A percentile compares a stretch with the other conserved stretches of the same genome.
Conservation (phyloP, 2,113 vertebrate genomes). For the Lasiurus cinereus region DNA sequence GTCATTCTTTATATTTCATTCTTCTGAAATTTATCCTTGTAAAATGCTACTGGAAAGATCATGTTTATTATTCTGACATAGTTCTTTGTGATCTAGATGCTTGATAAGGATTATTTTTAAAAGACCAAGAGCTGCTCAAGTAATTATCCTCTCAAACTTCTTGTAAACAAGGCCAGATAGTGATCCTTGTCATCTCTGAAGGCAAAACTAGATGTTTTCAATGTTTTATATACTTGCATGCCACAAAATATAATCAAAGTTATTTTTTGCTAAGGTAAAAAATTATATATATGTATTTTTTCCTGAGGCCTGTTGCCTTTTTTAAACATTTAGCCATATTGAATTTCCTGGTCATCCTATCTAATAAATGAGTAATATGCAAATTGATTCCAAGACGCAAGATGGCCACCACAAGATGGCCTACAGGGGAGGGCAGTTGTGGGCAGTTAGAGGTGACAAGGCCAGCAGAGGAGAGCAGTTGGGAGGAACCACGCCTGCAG, state of each 20-base stretch:
- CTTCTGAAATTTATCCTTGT: slow-evolving; percentile 70
- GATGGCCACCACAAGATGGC: no score
- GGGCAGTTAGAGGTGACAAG: no score
- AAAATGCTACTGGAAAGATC: slow-evolving; percentile 48
- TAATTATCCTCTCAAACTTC: slow-evolving; percentile 71
- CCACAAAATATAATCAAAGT: slow-evolving; percentile 12
- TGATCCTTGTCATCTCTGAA: slow-evolving; percentile 29
- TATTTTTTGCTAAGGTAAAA: slow-evolving; percentile 52
- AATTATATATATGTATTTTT: background rate
- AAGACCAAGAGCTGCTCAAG: slow-evolving; percentile 70
- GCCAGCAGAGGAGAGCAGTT: no score
- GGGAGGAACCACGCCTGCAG: no score
- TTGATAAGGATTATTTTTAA: slow-evolving; percentile 80
- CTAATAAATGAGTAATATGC: no score
- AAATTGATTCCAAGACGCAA: no score
- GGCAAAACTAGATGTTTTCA: slow-evolving; percentile 52
- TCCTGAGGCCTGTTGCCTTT: background rate
- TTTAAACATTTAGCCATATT: slow-evolving; percentile 41
- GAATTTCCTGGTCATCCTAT: background rate
- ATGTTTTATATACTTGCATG: slow-evolving; percentile 51
- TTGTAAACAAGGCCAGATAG: slow-evolving; percentile 46
- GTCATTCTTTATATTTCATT: slow-evolving; percentile 29
- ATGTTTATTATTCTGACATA: slow-evolving; percentile 71
- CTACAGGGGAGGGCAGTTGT: no score
- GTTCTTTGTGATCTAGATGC: slow-evolving; percentile 72